phyloP scores from a whole-genome alignment of 2,113 vertebrate species.

The Sphaerodactylus townsendi region DNA sequence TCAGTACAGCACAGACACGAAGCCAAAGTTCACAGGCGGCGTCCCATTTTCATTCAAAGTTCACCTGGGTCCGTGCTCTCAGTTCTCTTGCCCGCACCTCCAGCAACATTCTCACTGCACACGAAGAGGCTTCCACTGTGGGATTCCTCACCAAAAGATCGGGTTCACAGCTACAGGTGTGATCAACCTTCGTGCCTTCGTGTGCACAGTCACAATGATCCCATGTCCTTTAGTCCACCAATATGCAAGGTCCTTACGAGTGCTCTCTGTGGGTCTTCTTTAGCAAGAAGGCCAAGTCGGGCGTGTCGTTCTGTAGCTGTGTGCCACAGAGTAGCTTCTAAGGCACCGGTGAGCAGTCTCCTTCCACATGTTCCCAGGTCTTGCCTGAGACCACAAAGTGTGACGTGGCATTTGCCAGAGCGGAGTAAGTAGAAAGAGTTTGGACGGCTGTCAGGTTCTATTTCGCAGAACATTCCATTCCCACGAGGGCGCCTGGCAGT shows the following conservation, averaged over 20 bases:
- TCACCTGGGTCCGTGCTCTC: slow-evolving; percentile 47
- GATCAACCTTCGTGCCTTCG: slow-evolving; percentile 47
- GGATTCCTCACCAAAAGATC: slow-evolving; percentile 43
- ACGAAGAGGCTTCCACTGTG: slow-evolving; percentile 39
- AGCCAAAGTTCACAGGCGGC: slow-evolving; percentile 54
- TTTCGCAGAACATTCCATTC: slow-evolving; percentile 26
- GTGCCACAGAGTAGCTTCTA: slow-evolving; percentile 48
- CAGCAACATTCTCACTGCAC: slow-evolving; percentile 35
- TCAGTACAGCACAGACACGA: slow-evolving; percentile 39
- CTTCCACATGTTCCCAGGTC: slow-evolving; percentile 45
- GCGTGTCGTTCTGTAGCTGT: slow-evolving; percentile 43
- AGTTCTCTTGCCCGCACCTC: slow-evolving; percentile 60
- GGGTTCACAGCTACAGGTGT: slow-evolving; percentile 48
- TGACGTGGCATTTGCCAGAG: slow-evolving; percentile 34
- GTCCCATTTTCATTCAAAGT: slow-evolving; percentile 67
- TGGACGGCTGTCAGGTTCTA: slow-evolving; percentile 48
- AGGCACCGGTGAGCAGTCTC: slow-evolving; percentile 28
- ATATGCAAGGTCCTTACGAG: slow-evolving; percentile 49
- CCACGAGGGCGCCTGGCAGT: slow-evolving; percentile 54
- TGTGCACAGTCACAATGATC: slow-evolving; percentile 48
- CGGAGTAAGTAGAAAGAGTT: slow-evolving; percentile 46
- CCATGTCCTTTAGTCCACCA: slow-evolving; percentile 71
- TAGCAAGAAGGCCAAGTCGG: slow-evolving; percentile 48
- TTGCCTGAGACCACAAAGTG: slow-evolving; percentile 38
- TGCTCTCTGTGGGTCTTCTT: slow-evolving; percentile 66